Base-by-base conservation (phyloP, 1,140 invertebrate genomes). In the Coptotermes formosanus region DNA sequence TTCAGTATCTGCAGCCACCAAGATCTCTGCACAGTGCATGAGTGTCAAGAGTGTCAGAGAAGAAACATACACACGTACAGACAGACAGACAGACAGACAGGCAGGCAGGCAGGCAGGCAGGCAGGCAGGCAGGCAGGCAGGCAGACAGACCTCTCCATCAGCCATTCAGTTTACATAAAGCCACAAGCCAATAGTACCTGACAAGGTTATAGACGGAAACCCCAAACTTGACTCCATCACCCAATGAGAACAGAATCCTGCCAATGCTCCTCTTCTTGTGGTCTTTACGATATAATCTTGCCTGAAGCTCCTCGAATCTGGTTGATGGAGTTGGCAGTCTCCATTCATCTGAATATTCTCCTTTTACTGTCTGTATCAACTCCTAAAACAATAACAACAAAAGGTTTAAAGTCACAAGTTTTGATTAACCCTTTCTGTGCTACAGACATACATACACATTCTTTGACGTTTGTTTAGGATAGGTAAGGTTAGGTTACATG, bases 131-230 rank as follows among this genome's bases (percentile, higher is more conserved):
- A 7, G 45, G 45, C 45, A 48, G 45, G 45, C 45, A 48, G 45
- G 14, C 45, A 48, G 45, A 48, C 9, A 48, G 45, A 48, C 45
- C 14, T 48, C 14, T 16, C 45, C 14, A 16, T 64, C 19, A n/a
- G 12, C 12, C 59, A 23, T 64, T 64, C 59, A 64, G 25, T 64
- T 64, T 64, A 64, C 8, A 16, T 64, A n/a, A 64, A 64, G 19
- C 4, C 1, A n/a, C 8, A 23, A 75, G 25, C n/a, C 3, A 16
- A 19, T 4, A 16, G 38, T 85, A 89, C 89, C 88, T 88, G 19
- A 89, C 88, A 84, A 89, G 86, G 6, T 88, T 89, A 85, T 89
- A 93, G 89, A 93, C 89, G 86, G 91, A 91, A 82, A 93, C 91
- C 11, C 91, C 89, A 19, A 92, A 88, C 43, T 90, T 89, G 3